Conservation (phyloP, 2,797 vertebrate genomes). For the Tokudaia muenninki region DNA sequence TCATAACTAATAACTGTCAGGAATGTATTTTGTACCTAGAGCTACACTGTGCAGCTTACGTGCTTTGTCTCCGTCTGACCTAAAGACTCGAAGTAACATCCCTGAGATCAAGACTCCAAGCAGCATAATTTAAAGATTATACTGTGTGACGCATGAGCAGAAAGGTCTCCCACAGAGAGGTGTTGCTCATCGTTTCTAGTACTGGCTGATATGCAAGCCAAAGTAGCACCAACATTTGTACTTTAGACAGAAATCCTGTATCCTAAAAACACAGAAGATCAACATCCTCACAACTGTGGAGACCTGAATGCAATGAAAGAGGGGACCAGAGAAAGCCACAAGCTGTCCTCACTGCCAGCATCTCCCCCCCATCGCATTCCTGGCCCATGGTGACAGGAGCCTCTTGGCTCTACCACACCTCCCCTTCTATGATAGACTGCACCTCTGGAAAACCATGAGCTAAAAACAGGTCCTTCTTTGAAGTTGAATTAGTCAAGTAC, state of each 20-base stretch:
- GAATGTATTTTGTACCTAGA: background rate
- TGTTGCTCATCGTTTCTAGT: background rate
- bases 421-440: background rate
- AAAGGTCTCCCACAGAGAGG: background rate
- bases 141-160: background rate
- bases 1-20: background rate
- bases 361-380: background rate
- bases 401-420: background rate
- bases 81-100: background rate
- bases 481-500: background rate
- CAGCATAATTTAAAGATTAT: background rate
- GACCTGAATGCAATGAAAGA: background rate
- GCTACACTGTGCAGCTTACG: background rate
- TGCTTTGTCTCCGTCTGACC: background rate
- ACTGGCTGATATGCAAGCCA: background rate
- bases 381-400: background rate
- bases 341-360: background rate
- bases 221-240: background rate
- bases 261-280: background rate
- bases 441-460: background rate
- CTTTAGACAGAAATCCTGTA: background rate
- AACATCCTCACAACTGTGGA: background rate
- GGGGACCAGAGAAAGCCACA: background rate
- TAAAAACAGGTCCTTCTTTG: background rate
- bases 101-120: background rate